Percentiles rank a stretch among this genome's conserved stretches.
Evolutionary conservation across 2,888 invertebrate species (phyloP).

Genomic region (Meandrusa payeni): DNA sequence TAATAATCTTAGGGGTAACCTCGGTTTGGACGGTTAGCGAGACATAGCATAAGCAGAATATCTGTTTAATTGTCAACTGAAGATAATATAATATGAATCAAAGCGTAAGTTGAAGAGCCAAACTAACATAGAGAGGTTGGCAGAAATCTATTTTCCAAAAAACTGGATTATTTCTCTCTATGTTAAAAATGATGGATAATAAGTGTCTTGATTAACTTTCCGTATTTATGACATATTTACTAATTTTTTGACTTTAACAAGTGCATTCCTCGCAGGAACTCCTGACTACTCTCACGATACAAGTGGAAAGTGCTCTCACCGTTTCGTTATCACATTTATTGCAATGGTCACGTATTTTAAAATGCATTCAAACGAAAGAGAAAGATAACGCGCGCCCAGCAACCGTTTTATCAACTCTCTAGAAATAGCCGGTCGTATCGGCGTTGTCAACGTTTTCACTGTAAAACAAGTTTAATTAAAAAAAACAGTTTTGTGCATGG

Average conservation of each 20-base stretch:
- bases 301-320: conserved; percentile 10
- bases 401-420: conserved; percentile 1
- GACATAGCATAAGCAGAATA: not conserved
- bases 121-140: conserved; percentile 7
- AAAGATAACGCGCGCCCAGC: conserved; percentile 6
- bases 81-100: conserved; percentile 5
- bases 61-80: not conserved
- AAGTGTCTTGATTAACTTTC: no score
- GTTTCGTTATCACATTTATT: conserved; percentile 6
- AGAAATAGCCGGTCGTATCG: not conserved
- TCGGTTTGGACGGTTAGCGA: no score
- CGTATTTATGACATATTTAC: no score
- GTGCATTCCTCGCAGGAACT: conserved; percentile 3
- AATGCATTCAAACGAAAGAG: conserved; percentile 13
- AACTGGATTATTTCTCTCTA: no score
- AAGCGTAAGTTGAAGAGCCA: conserved; percentile 3
- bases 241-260: not conserved
- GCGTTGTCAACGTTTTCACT: conserved; percentile 3
- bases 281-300: not conserved
- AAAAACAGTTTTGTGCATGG: not conserved
- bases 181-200: no score
- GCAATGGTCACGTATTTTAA: conserved; percentile 9
- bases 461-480: conserved; percentile 10
- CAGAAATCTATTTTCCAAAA: no score
- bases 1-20: no score